These are phyloP conservation scores for Tachysurus fulvidraco DNA, from an alignment of 2,113 vertebrate genomes.

Conservation along the genomic window DNA sequence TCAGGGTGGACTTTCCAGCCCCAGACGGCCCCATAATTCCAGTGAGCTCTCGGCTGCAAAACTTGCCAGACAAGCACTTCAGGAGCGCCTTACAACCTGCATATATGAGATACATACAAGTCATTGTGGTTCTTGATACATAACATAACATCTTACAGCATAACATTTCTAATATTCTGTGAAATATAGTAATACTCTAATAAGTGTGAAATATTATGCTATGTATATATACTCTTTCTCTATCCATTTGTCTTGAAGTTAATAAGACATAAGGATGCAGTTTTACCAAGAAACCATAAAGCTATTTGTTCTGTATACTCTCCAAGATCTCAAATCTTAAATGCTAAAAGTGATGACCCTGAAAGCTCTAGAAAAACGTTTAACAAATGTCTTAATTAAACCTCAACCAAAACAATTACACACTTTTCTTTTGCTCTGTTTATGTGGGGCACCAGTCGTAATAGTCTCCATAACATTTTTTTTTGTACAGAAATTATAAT, in stretches of 20 bases:
- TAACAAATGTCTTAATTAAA: not conserved
- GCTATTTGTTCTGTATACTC: not conserved
- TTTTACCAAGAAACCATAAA: not conserved
- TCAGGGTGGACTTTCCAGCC: conserved; percentile 93
- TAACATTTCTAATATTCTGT: not conserved
- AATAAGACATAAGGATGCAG: not conserved
- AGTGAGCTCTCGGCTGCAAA: conserved; percentile 91
- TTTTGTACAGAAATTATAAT: not conserved
- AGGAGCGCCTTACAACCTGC: conserved; percentile 96
- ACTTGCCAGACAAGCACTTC: conserved; percentile 94
- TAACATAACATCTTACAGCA: too few relatives aligned
- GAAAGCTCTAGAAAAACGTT: not conserved
- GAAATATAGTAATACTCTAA: too few relatives aligned
- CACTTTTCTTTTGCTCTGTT: not conserved
- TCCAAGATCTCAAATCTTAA: not conserved
- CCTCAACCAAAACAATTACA: not conserved
- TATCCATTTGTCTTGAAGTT: not conserved
- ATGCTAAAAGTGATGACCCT: not conserved
- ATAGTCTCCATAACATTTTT: not conserved
- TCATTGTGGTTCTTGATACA: not conserved
- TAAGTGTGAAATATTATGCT: not conserved
- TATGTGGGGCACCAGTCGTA: not conserved
- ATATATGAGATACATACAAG: conserved; percentile 26
- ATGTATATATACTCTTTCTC: not conserved
- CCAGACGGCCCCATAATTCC: conserved; percentile 98